Conservation (phyloP, 2,797 vertebrate species). For the Ctenosaura bakeri region DNA sequence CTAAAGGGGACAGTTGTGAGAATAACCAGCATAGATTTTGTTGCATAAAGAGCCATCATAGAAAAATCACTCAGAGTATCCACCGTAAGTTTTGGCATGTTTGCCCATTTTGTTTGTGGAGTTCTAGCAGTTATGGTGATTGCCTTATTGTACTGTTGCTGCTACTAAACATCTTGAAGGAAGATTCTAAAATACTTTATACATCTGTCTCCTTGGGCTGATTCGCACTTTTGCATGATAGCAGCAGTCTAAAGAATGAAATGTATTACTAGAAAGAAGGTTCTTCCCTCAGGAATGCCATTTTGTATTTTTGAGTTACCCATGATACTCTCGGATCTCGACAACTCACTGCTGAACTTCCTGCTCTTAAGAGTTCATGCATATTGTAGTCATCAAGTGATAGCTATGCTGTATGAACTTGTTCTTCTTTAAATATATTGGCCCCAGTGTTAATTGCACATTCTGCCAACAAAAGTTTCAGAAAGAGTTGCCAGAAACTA, state of each 20-base stretch:
- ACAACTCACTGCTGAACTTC: not conserved
- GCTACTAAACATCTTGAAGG: not conserved
- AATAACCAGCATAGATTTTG: not conserved
- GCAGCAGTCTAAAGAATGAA: not conserved
- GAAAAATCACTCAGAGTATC: not conserved
- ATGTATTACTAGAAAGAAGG: not conserved
- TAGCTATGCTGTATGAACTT: not conserved
- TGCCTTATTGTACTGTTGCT: not conserved
- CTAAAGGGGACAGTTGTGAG: not conserved
- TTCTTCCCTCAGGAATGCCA: not conserved
- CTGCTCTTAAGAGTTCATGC: not conserved
- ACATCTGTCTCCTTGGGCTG: not conserved
- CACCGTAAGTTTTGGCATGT: not conserved
- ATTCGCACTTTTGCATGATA: not conserved
- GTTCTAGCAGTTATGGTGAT: not conserved
- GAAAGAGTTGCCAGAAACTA: not conserved
- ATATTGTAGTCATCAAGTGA: not conserved
- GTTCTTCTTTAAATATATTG: not conserved
- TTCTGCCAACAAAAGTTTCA: not conserved
- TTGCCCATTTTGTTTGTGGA: not conserved
- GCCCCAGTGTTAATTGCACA: not conserved
- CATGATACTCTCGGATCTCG: not conserved
- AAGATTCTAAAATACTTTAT: not conserved
- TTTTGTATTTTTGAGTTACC: not conserved
- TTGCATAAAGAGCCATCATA: not conserved